Evolutionary conservation across 2,113 vertebrate genomes (phyloP), one percentile per base, ranked within the genome.

Genomic region (Otis tarda): DNA sequence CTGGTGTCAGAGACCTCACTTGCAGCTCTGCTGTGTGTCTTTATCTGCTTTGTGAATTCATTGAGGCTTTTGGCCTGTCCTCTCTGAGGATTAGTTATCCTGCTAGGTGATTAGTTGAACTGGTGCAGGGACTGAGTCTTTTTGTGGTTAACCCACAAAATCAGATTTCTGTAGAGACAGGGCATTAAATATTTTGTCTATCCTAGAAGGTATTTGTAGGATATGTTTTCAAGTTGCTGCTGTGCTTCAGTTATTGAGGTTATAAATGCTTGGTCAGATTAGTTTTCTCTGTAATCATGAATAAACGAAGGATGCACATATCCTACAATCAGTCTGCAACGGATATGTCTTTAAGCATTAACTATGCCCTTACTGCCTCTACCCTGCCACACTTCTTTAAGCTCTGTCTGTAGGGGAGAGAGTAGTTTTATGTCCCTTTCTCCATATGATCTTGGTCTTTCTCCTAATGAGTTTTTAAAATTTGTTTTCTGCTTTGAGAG

Each of bases 401-500:
- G 28, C 11, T 7, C 3, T 8, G 20, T 64, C 2, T 5, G 0
- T 1, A 43, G 9, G 7, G 19, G 16, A 43, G 39, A 61, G 23
- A 33, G 5, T 35, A 45, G 20, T 83, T 91, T 30, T 9, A 37
- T 59, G 11, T 59, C 9, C 3, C 4, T 49, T 71, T 67, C 19
- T 90, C 14, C 17, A 0, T 41, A 10, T 70, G 33, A 19, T 78
- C 23, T 52, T 86, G 8, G 11, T 49, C 16, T 45, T 61, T 71
- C 21, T 92, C 17, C 27, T 59, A 10, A 20, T 35, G 18, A 84
- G 14, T 60, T 80, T 53, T 76, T 63, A 52, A 77, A n/a, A 35
- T 12, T 43, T 37, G 3, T 50, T 76, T 76, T 73, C 33, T 74
- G 2, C 10, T 83, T 89, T 55, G 43, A 67, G 22, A 41, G 20